Evolutionary conservation across 2,113 vertebrate species (phyloP), one percentile per base, ranked within the genome.

Genomic region (Carollia perspicillata): DNA sequence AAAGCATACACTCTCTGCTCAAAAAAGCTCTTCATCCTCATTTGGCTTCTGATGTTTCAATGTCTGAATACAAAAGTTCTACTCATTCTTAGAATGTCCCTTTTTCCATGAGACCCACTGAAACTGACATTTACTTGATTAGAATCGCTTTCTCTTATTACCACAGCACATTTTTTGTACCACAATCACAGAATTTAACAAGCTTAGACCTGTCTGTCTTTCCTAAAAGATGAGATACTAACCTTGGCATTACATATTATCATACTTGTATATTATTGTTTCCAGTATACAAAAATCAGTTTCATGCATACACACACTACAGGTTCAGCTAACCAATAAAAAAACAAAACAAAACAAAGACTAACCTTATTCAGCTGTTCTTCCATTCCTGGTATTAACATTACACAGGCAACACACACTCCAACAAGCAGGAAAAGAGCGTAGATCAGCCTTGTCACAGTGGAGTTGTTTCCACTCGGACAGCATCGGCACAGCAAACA

Each of bases 311-410:
- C 26, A 65, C 3, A 75, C 42, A 55, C 12, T 92, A 81, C 4
- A 77, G 22, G 8, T 51, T 91, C 42, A 96, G 65, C 74, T 86
- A 68, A 71, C 60, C 18, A 51, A 23, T 51, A 6, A 58, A 58
- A 22, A 55, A 6, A 18, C 12, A 72, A 47, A 94, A 49, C 94
- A 81, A 92, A 93, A 77, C 79, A 58, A 94, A 95, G 95, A 66
- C 97, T 49, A 95, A 99, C 99, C 99, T 99, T 99, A 98, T 99
- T 99, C n/a, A 99, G 99, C 85, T 99, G 99, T 37, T 98, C 99
- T 97, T 99, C 99, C 99, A 99, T 99, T 97, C 99, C 99, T 6
- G 99, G 99, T 98, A 99, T 99, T 89, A 99, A 84, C 99, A 99
- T 99, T 71, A 99, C 98, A 63, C 99, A 99, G 97, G 99, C 99